phyloP scores from a whole-genome alignment of 1,140 invertebrate genomes.

The Scaptomyza pallida region DNA sequence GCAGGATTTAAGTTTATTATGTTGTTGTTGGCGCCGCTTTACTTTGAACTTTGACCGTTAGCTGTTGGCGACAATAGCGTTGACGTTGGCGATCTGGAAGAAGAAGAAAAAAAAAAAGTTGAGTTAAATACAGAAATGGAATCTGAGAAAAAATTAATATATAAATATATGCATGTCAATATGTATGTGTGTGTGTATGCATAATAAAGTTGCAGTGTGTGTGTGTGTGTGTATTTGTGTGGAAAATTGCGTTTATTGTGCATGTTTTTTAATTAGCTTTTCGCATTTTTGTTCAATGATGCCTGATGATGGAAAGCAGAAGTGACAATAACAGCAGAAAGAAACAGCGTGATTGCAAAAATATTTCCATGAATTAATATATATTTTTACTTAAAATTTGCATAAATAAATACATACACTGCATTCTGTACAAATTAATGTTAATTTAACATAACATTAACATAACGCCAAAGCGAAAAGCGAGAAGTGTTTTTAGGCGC shows the following conservation, averaged over 20 bases:
- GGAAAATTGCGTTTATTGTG: constrained; percentile 56
- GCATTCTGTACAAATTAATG: neutral
- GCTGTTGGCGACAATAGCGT: constrained; percentile 24
- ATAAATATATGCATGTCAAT: neutral
- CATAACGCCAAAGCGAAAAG: neutral
- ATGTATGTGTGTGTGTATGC: neutral
- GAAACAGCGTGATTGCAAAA: constrained; percentile 25
- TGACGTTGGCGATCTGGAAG: constrained; percentile 30
- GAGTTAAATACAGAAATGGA: constrained; percentile 3
- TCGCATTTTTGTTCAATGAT: constrained; percentile 17
- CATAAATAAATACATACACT: constrained; percentile 5
- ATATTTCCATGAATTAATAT: constrained; percentile 7
- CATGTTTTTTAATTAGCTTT: constrained; percentile 54
- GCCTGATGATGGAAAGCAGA: neutral
- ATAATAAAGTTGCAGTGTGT: constrained; percentile 39
- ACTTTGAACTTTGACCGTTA: constrained; percentile 46
- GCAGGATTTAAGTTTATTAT: constrained; percentile 20
- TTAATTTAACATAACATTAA: neutral
- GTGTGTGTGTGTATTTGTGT: no score
- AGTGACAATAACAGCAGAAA: no score
- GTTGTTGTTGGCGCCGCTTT: constrained; percentile 15
- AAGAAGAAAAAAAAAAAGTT: neutral
- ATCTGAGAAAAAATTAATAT: neutral
- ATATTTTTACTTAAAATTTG: constrained; percentile 7
- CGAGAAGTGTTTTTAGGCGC: neutral